Evolutionary conservation across 2,888 invertebrate genomes (phyloP).

Genomic region (Oligia latruncula): DNA sequence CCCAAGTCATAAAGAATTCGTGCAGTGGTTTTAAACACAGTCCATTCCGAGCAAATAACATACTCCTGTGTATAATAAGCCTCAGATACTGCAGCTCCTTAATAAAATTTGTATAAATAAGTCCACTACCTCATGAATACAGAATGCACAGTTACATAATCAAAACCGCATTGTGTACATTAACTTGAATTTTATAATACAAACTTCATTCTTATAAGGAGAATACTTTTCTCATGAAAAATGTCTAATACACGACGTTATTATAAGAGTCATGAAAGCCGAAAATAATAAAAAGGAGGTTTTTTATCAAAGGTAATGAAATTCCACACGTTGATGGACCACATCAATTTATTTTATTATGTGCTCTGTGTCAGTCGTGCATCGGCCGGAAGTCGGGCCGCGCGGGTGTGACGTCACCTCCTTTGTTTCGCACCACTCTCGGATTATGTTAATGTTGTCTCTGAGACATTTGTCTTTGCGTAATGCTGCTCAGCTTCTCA

Average conservation of each 20-base stretch:
- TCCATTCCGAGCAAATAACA: slow-evolving; percentile 20
- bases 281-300: slow-evolving; percentile 53
- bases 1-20: slow-evolving; percentile 37
- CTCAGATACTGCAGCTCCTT: slow-evolving; percentile 22
- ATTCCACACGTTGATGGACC: slow-evolving; percentile 75
- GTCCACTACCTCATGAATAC: slow-evolving; percentile 54
- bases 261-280: slow-evolving; percentile 50
- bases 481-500: slow-evolving; percentile 81
- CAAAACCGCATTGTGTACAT: slow-evolving; percentile 50
- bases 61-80: slow-evolving; percentile 13
- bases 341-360: slow-evolving; percentile 75
- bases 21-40: slow-evolving; percentile 26
- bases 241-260: slow-evolving; percentile 53
- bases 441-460: slow-evolving; percentile 88
- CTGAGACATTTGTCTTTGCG: slow-evolving; percentile 87
- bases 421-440: slow-evolving; percentile 81
- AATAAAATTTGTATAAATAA: slow-evolving; percentile 54
- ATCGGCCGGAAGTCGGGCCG: slow-evolving; percentile 75
- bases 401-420: slow-evolving; percentile 80
- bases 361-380: slow-evolving; percentile 64
- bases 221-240: slow-evolving; percentile 48
- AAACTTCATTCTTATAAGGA: slow-evolving; percentile 25
- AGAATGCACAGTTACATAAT: slow-evolving; percentile 56
- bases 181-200: slow-evolving; percentile 53
- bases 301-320: slow-evolving; percentile 73